Percentiles rank a stretch among this genome's conserved stretches.
Conservation (phyloP, 1,140 invertebrate genomes). For the Maconellicoccus hirsutus region DNA sequence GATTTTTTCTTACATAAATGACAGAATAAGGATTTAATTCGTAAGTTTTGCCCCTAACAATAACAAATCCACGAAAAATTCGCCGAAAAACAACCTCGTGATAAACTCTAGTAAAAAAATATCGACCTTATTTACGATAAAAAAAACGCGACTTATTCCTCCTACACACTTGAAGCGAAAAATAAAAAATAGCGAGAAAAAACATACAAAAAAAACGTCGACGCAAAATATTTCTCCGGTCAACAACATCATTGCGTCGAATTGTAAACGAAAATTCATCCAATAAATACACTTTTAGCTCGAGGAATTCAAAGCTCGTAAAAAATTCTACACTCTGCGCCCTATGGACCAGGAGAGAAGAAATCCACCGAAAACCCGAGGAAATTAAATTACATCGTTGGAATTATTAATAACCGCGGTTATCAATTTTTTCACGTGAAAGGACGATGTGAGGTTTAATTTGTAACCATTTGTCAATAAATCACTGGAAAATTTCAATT, state of each 20-base stretch:
- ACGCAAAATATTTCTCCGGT: not conserved
- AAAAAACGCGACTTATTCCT: too few relatives aligned
- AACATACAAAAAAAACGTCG: not conserved
- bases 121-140: too few relatives aligned
- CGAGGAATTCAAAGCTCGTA: too few relatives aligned
- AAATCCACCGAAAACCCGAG: not conserved
- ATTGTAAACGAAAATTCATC: not conserved
- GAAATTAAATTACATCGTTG: not conserved
- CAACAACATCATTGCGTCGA: not conserved
- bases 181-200: not conserved
- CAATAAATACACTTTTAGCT: not conserved
- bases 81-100: too few relatives aligned
- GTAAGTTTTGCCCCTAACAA: too few relatives aligned
- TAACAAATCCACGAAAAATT: too few relatives aligned
- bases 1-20: too few relatives aligned
- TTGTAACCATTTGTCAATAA: not conserved
- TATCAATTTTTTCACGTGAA: not conserved
- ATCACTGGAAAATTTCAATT: not conserved
- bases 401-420: not conserved
- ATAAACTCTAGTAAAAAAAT: too few relatives aligned
- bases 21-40: too few relatives aligned
- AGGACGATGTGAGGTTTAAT: not conserved
- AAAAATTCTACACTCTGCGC: too few relatives aligned
- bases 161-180: too few relatives aligned
- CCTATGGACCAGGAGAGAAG: too few relatives aligned